These are phyloP conservation scores for Euzophera pinguis DNA, from an alignment of 2,888 invertebrate genomes.

Conservation along the genomic window DNA sequence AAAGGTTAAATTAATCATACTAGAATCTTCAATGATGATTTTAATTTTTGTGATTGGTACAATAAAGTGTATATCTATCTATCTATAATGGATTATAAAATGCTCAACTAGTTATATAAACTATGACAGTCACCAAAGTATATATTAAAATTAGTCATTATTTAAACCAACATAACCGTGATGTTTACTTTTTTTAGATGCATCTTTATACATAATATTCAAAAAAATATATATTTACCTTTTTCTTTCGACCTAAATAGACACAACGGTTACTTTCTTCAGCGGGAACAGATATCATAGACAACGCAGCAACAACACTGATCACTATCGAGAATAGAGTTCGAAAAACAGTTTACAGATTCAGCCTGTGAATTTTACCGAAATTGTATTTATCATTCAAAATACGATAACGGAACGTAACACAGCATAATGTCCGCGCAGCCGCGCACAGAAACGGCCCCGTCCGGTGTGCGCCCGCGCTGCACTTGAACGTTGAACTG, in stretches of 20 bases:
- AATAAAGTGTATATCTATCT: no score
- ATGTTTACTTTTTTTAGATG: no score
- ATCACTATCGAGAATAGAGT: conserved; percentile 38
- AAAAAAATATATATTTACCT: conserved; percentile 35
- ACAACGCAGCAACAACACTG: conserved; percentile 47
- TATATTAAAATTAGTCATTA: no score
- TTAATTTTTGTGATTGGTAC: no score
- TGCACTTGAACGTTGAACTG: conserved; percentile 74
- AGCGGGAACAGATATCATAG: conserved; percentile 32
- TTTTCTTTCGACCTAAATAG: conserved; percentile 47
- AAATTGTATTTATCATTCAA: conserved; percentile 31
- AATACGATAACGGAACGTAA: conserved; percentile 44
- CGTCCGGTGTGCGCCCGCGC: conserved; percentile 62
- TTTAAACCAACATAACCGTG: no score
- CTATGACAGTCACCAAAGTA: no score
- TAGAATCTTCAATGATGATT: no score
- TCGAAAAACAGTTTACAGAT: conserved; percentile 8
- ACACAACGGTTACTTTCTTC: conserved; percentile 30
- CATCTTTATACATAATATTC: no score
- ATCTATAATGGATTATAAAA: no score
- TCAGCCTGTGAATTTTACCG: background rate
- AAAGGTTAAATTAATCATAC: no score
- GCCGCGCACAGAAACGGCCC: conserved; percentile 51
- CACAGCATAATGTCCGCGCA: conserved; percentile 42
- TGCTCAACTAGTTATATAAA: no score